Percentiles rank a stretch among this genome's conserved stretches.
phyloP scores from a whole-genome alignment of 2,113 vertebrate genomes.

The Mellivora capensis region DNA sequence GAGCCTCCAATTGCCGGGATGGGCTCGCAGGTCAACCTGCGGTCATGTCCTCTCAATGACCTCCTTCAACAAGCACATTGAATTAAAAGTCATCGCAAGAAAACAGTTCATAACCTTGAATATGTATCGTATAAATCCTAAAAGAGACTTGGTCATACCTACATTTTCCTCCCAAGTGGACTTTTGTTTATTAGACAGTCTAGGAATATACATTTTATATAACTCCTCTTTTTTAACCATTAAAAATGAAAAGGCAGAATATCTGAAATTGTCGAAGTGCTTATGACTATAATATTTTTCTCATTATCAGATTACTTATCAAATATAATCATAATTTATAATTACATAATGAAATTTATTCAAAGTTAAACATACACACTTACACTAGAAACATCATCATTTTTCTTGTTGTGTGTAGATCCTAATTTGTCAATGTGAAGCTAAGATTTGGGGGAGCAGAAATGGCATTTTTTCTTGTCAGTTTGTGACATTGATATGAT shows the following conservation, averaged over 20 bases:
- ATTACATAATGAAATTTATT: not conserved
- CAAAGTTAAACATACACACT: not conserved
- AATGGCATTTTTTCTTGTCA: not conserved
- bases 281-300: not conserved
- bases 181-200: not conserved
- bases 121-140: not conserved
- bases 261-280: not conserved
- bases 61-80: not conserved
- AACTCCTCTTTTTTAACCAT: not conserved
- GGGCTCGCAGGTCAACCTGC: fast-evolving
- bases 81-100: not conserved
- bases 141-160: not conserved
- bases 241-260: not conserved
- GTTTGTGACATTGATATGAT: not conserved
- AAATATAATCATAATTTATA: not conserved
- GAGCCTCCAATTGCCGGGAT: not conserved
- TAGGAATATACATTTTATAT: not conserved
- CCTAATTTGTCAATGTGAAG: not conserved
- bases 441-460: not conserved
- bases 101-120: not conserved
- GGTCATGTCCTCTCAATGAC: not conserved
- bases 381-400: not conserved
- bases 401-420: not conserved
- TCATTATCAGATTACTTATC: not conserved
- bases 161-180: not conserved